Conservation (phyloP, 2,888 invertebrate genomes). For the Pollenia angustigena region DNA sequence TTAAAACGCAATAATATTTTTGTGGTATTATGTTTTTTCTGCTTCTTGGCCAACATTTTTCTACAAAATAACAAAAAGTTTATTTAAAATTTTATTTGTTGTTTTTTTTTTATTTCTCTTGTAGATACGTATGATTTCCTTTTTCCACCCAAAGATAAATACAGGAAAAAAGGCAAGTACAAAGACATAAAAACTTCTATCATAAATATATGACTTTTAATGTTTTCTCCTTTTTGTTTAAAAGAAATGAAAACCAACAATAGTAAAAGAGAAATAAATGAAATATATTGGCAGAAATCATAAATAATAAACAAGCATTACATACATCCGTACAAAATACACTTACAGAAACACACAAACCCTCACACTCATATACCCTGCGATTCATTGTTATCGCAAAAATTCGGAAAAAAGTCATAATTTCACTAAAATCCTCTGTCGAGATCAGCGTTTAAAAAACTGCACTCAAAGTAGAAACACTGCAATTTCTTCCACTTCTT, state of each 20-base stretch:
- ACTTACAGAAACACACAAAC: neutral
- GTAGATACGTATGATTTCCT: neutral
- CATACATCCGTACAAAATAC: neutral
- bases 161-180: neutral
- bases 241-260: slow-evolving; percentile 18
- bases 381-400: too few species aligned
- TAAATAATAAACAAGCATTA: slow-evolving; percentile 60
- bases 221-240: slow-evolving; percentile 28
- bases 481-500: too few species aligned
- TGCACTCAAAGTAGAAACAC: too few species aligned
- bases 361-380: neutral
- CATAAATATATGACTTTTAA: slow-evolving; percentile 67
- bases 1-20: neutral
- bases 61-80: slow-evolving; percentile 35
- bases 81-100: slow-evolving; percentile 47
- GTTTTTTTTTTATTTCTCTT: neutral
- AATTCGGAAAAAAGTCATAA: too few species aligned
- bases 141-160: neutral
- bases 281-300: slow-evolving; percentile 63
- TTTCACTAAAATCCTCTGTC: too few species aligned
- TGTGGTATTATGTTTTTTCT: neutral
- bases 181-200: slow-evolving; percentile 66
- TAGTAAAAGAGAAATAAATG: slow-evolving; percentile 13
- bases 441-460: too few species aligned
- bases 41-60: slow-evolving; percentile 31